These are phyloP conservation scores for Gisinianus flammeolus DNA, from an alignment of 2,888 invertebrate species.

Conservation along the genomic window DNA sequence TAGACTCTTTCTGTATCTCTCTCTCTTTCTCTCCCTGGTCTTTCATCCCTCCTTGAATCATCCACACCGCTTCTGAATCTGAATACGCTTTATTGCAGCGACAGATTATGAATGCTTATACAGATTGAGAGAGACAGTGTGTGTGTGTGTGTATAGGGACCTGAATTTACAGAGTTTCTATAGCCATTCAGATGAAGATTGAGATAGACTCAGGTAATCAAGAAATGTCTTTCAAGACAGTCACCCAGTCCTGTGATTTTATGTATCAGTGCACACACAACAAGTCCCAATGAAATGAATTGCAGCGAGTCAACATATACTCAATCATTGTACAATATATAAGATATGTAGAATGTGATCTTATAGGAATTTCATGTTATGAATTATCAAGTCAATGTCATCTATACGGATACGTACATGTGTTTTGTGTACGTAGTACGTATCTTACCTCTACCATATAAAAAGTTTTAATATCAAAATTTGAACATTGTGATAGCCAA, in stretches of 20 bases:
- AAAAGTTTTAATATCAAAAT: not conserved
- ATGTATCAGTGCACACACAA: not conserved
- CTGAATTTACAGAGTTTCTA: not conserved
- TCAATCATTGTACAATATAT: not conserved
- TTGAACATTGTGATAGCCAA: not conserved
- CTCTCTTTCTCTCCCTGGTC: too few relatives aligned
- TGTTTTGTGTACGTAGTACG: not conserved
- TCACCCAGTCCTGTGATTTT: slow-evolving; percentile 8
- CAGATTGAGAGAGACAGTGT: not conserved
- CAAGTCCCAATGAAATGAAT: not conserved
- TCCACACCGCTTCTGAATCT: not conserved
- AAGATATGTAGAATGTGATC: not conserved
- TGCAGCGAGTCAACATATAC: not conserved
- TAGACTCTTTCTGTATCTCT: too few relatives aligned
- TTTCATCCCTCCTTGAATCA: too few relatives aligned
- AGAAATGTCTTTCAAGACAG: slow-evolving; percentile 7
- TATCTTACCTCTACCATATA: not conserved
- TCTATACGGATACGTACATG: not conserved
- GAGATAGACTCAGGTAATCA: not conserved
- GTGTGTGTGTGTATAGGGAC: not conserved
- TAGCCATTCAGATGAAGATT: not conserved
- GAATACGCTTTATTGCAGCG: not conserved
- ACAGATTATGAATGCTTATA: not conserved
- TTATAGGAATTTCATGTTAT: not conserved
- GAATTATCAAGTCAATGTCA: not conserved